phyloP scores from a whole-genome alignment of 2,113 vertebrate species.

The Mesembrinibis cayennensis region DNA sequence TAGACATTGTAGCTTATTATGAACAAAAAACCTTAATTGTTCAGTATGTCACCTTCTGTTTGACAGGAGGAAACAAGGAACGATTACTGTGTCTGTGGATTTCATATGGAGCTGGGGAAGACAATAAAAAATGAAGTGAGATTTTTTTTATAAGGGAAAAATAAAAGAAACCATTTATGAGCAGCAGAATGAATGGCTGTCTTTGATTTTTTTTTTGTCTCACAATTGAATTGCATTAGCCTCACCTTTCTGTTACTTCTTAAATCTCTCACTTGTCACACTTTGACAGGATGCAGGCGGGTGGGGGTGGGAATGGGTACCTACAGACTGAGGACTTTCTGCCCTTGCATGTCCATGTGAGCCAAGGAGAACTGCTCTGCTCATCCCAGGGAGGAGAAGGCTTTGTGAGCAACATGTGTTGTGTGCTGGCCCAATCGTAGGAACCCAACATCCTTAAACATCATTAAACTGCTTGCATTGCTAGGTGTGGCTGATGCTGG shows the following conservation, averaged over 20 bases:
- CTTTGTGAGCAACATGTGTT: neutral
- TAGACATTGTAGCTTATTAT: neutral
- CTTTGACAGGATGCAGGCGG: neutral
- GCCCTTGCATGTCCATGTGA: fast-evolving
- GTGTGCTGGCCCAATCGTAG: neutral
- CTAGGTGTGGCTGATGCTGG: neutral
- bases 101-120: neutral
- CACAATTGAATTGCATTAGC: neutral
- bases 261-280: neutral
- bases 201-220: neutral
- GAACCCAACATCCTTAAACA: neutral
- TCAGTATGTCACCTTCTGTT: neutral
- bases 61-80: neutral
- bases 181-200: neutral
- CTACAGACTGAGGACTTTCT: neutral
- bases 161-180: neutral
- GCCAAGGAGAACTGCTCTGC: neutral
- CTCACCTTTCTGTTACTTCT: neutral
- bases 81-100: neutral
- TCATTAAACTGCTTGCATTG: neutral
- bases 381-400: neutral
- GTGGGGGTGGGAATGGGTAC: neutral
- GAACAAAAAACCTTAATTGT: neutral
- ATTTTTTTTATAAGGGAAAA: neutral
- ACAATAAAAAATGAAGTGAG: neutral